These are phyloP conservation scores for Blennius ocellaris DNA, from an alignment of 2,113 vertebrate species.

Conservation along the genomic window DNA sequence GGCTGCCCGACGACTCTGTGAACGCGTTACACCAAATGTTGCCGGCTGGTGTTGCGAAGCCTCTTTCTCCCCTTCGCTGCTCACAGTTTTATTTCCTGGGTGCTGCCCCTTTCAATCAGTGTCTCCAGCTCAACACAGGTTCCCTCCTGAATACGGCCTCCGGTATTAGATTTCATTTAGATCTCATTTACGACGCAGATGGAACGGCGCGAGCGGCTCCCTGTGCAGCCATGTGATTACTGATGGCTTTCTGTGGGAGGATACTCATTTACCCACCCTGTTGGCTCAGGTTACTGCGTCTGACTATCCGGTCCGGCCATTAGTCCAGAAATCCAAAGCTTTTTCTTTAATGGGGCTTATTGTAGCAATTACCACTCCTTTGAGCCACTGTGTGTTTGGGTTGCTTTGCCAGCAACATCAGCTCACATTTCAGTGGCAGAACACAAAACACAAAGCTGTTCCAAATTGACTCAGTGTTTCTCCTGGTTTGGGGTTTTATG, in stretches of 20 bases:
- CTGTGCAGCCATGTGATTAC: conserved; percentile 63
- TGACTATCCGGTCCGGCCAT: conserved; percentile 55
- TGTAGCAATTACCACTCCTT: conserved; percentile 48
- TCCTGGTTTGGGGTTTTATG: background rate
- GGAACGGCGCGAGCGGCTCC: conserved; percentile 63
- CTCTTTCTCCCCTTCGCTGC: conserved; percentile 33
- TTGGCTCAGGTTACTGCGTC: conserved; percentile 61
- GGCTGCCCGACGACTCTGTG: conserved; percentile 35
- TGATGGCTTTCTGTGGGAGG: conserved; percentile 61
- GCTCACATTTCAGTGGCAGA: conserved; percentile 1
- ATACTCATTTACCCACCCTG: conserved; percentile 50
- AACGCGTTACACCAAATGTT: conserved; percentile 43
- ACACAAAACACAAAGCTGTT: conserved; percentile 5
- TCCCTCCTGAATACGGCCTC: conserved; percentile 60
- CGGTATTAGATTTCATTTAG: conserved; percentile 73
- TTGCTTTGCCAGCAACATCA: conserved; percentile 23
- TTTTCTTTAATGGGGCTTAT: conserved; percentile 65
- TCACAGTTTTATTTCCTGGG: conserved; percentile 64
- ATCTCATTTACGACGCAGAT: conserved; percentile 74
- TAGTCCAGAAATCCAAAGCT: conserved; percentile 50
- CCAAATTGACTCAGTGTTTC: background rate
- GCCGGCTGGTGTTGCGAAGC: conserved; percentile 23
- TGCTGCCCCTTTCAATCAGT: conserved; percentile 67
- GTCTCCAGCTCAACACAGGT: conserved; percentile 57
- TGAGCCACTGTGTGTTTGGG: conserved; percentile 24